phyloP scores from a whole-genome alignment of 2,888 invertebrate species.

The Lysandra coridon region DNA sequence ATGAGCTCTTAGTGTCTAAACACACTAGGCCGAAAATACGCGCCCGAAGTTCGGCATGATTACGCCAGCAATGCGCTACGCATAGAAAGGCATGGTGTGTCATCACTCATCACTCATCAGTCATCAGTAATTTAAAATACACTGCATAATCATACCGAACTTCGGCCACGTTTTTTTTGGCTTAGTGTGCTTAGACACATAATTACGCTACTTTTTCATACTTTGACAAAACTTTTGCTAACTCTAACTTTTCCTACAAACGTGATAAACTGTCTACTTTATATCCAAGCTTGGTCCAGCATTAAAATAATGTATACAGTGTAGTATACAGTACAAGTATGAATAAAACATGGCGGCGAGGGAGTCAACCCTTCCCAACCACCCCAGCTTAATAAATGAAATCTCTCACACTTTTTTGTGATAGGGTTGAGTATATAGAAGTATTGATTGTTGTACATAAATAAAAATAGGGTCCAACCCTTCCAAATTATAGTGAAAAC shows the following conservation, averaged over 20 bases:
- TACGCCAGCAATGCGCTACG: no score
- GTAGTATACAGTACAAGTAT: constrained; percentile 47
- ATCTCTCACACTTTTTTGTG: constrained; percentile 67
- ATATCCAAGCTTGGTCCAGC: background rate
- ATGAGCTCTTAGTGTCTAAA: no score
- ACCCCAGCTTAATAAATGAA: constrained; percentile 61
- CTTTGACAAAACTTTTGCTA: no score
- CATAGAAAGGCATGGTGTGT: no score
- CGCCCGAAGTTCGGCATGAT: no score
- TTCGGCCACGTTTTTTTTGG: no score
- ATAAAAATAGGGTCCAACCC: background rate
- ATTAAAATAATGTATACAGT: background rate
- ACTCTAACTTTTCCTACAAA: background rate
- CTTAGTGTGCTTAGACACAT: no score
- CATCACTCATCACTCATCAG: no score
- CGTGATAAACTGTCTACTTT: background rate
- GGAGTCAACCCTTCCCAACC: constrained; percentile 64
- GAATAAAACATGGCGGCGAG: constrained; percentile 73
- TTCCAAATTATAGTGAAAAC: background rate
- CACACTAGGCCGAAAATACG: no score
- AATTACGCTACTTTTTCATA: no score
- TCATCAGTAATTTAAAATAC: no score
- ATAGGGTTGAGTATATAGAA: constrained; percentile 49
- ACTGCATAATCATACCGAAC: no score
- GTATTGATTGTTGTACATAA: constrained; percentile 34